Evolutionary conservation across 2,888 invertebrate species (phyloP), one percentile per base, ranked within the genome.

Genomic region (Drosophila fungiperda): DNA sequence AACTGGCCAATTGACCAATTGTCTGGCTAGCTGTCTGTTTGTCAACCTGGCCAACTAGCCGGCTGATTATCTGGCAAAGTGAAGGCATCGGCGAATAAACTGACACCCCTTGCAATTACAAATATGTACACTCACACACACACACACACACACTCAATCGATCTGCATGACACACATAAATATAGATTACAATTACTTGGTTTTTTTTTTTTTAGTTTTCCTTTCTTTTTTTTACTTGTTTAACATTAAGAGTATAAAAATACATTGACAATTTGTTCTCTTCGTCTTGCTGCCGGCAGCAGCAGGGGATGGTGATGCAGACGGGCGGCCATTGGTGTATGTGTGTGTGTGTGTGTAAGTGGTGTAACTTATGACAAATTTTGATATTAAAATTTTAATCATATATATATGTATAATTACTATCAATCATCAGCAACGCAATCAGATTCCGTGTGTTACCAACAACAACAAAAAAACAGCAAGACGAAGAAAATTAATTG

Each of bases 161-260:
- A 66, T 55, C 42, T 53, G 52, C 42, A 20, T 66, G 60, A 55
- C 36, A 58, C 33, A 49, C 61, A 33, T n/a, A 63, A n/a, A 54
- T 15, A 67, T 45, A 33, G 45, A 57, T 59, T 67, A 73, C 57
- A 69, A 50, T 55, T 61, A 36, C 67, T 57, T 73, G 66, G 69
- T 58, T 77, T 78, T 35, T 15, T 20, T 33, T 12, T 20, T 35
- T 20, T 12, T 45, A 4, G 15, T 45, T 45, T 45, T 29, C 29
- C 29, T 32, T 52, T 1, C 0, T 53, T 35, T 15, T 17, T 12
- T 26, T 12, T 29, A 29, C 29, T 71, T 35, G 78, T 82, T 84
- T 87, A 84, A 86, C 73, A 82, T 66, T 86, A 76, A 78, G 82
- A 84, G 87, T 84, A 84, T 80, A 84, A 84, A 84, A 84, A 87